Percentiles rank a stretch among this genome's conserved stretches.
phyloP scores from a whole-genome alignment of 1,140 invertebrate genomes.

The Acromyrmex echinatior region DNA sequence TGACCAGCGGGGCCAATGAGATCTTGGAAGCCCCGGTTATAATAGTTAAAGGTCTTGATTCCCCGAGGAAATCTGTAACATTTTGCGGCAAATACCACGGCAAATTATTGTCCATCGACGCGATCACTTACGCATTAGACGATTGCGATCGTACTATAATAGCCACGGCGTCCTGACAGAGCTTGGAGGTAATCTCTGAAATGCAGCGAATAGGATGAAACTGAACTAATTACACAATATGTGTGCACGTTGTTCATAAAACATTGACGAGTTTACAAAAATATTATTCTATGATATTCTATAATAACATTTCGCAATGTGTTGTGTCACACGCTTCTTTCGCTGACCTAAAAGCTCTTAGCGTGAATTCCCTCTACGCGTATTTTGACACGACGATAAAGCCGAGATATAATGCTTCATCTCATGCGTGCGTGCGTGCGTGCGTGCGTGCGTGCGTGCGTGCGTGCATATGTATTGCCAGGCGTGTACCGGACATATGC shows the following conservation, averaged over 20 bases:
- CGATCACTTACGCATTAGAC: constrained; percentile 13
- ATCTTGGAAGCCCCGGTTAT: neutral
- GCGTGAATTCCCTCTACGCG: neutral
- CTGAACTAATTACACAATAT: neutral
- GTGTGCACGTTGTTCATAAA: neutral
- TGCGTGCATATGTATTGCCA: neutral
- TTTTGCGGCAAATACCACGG: constrained; percentile 32
- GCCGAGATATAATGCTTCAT: neutral
- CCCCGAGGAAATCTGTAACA: constrained; percentile 31
- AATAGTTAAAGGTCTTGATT: constrained; percentile 23
- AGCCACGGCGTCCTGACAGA: neutral
- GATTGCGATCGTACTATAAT: constrained; percentile 11
- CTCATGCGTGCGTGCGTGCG: neutral
- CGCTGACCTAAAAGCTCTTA: neutral
- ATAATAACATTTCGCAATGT: neutral
- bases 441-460: neutral
- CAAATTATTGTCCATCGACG: constrained; percentile 27
- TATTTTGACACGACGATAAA: constrained; percentile 4
- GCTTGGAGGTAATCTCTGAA: neutral
- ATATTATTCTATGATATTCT: neutral
- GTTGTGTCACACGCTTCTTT: neutral
- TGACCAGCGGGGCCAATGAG: neutral
- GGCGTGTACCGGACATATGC: neutral
- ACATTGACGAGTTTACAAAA: neutral
- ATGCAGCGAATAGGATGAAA: neutral